Percentiles rank a stretch among this genome's conserved stretches.
Evolutionary conservation across 1,140 invertebrate species (phyloP).

Genomic region (Sycophaga agraensis): DNA sequence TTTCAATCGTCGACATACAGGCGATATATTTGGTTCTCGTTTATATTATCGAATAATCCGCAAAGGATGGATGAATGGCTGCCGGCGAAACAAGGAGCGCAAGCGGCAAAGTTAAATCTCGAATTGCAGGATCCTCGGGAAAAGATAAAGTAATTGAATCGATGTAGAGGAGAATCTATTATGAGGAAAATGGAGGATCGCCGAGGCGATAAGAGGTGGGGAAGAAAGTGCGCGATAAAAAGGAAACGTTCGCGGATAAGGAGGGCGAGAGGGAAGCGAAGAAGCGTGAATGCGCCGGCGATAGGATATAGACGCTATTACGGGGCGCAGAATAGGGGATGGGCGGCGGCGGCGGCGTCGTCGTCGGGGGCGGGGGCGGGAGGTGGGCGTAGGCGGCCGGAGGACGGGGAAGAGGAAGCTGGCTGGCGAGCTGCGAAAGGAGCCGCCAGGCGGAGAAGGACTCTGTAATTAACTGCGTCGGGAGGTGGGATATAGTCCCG

Average conservation of each 20-base stretch:
- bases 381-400: background rate
- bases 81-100: no score
- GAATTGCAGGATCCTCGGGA: no score
- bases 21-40: no score
- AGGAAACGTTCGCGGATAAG: background rate
- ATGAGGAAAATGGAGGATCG: no score
- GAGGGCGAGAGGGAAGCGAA: background rate
- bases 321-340: background rate
- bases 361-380: background rate
- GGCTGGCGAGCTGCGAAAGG: conserved; percentile 18
- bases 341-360: no score
- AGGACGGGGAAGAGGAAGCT: conserved; percentile 25
- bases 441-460: conserved; percentile 36
- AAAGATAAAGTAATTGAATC: no score
- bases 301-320: background rate
- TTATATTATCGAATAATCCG: no score
- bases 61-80: no score
- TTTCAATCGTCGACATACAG: no score
- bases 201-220: no score
- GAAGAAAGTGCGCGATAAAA: background rate
- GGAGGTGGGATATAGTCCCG: conserved; percentile 44
- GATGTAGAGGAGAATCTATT: no score
- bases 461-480: conserved; percentile 52
- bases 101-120: no score
- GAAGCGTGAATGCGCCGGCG: conserved; percentile 10